These are phyloP conservation scores for Thalpophila matura DNA, from an alignment of 2,888 invertebrate species.

Conservation along the genomic window DNA sequence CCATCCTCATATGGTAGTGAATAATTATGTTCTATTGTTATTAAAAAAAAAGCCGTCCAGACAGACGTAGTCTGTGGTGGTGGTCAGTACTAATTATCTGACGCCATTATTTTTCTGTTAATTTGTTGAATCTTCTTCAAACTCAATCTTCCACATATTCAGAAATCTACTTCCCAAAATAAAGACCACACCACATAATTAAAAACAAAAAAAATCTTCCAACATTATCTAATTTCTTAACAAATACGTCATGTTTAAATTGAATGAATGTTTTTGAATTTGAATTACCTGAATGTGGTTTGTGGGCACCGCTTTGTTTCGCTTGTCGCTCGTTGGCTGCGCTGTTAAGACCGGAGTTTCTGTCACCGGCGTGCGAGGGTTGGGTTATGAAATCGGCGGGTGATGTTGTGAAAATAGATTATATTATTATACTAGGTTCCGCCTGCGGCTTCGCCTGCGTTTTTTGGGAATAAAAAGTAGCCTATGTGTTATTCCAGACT, in stretches of 20 bases:
- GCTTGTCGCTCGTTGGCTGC: constrained; percentile 54
- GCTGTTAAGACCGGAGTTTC: constrained; percentile 56
- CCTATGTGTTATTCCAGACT: too few species aligned
- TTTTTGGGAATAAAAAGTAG: too few species aligned
- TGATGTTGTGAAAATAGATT: constrained; percentile 3
- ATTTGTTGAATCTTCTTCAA: too few species aligned
- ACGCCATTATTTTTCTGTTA: too few species aligned
- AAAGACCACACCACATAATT: background rate
- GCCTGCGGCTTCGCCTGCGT: too few species aligned
- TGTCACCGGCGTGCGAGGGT: constrained; percentile 49
- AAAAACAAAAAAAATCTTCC: constrained; percentile 14
- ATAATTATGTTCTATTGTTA: too few species aligned
- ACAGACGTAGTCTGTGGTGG: too few species aligned
- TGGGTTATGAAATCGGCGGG: constrained; percentile 45
- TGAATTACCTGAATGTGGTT: constrained; percentile 59
- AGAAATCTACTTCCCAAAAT: background rate
- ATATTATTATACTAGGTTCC: background rate
- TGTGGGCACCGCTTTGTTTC: constrained; percentile 54
- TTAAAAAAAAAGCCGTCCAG: too few species aligned
- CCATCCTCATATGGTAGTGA: too few species aligned
- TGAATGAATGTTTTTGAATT: constrained; percentile 52
- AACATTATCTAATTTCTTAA: constrained; percentile 34
- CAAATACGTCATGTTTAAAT: constrained; percentile 48
- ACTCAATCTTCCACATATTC: too few species aligned
- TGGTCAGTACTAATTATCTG: too few species aligned